Conservation (phyloP, 2,888 invertebrate genomes). For the Oithona nana region DNA sequence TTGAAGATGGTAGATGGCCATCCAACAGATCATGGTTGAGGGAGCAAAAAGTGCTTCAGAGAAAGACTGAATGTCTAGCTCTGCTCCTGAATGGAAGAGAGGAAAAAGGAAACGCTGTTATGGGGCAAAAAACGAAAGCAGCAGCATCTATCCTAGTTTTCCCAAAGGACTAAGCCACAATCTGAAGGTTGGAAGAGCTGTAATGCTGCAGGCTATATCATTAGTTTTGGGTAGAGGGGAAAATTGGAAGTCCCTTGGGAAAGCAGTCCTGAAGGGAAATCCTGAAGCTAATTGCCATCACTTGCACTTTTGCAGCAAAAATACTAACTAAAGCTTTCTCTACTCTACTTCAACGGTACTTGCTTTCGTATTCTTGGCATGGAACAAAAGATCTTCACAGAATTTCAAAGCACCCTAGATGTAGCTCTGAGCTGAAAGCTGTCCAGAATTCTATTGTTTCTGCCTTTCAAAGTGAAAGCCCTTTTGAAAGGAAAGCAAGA, state of each 20-base stretch:
- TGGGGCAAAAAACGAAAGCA: not conserved
- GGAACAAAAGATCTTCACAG: not conserved
- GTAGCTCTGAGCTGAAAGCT: no score
- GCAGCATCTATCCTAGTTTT: no score
- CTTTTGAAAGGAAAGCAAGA: no score
- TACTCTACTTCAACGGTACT: not conserved
- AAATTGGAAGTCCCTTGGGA: not conserved
- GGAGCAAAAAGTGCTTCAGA: not conserved
- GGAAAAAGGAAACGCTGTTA: not conserved
- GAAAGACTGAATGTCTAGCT: no score
- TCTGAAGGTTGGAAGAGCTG: no score
- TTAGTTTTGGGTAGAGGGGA: not conserved
- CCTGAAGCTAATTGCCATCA: not conserved
- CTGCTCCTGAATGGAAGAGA: not conserved
- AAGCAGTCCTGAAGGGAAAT: no score
- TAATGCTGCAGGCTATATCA: not conserved
- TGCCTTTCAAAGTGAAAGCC: not conserved
- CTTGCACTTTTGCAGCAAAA: not conserved
- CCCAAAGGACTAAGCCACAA: no score
- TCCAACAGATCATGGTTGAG: not conserved
- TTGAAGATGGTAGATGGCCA: not conserved
- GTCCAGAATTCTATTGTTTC: not conserved
- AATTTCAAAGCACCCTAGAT: no score
- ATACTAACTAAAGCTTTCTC: no score
- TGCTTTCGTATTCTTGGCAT: not conserved